Conservation (phyloP, 1,140 invertebrate genomes). For the Plutomurus gul region DNA sequence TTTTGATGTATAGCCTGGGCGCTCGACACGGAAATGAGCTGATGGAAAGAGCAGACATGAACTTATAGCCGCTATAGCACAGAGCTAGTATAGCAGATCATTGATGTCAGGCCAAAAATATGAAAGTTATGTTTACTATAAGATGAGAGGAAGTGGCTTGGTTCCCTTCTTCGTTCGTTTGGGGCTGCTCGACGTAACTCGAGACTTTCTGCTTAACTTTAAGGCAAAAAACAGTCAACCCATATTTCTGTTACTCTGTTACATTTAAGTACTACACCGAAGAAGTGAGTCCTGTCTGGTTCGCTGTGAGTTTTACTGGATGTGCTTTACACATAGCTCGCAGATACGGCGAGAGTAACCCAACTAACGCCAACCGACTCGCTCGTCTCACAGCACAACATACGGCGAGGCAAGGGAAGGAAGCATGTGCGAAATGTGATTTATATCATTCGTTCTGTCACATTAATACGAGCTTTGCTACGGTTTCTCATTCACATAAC, state of each 20-base stretch:
- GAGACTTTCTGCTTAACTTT: not conserved
- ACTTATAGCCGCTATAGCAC: not conserved
- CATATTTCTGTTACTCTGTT: not conserved
- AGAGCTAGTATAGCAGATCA: not conserved
- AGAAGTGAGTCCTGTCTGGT: not conserved
- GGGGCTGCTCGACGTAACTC: not conserved
- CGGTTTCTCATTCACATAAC: slow-evolving; percentile 23
- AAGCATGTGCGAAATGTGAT: slow-evolving; percentile 48
- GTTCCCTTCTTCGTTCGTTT: not conserved
- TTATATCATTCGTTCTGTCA: slow-evolving; percentile 46
- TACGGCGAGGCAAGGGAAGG: slow-evolving; percentile 16
- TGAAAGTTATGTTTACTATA: slow-evolving; percentile 25
- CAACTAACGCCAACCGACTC: no score
- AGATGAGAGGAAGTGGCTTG: not conserved
- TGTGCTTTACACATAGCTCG: no score
- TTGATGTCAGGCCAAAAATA: slow-evolving; percentile 32
- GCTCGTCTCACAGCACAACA: not conserved
- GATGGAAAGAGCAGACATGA: slow-evolving; percentile 1
- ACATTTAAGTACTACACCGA: not conserved
- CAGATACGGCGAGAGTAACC: no score
- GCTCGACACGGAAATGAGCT: slow-evolving; percentile 27
- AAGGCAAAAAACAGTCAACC: slow-evolving; percentile 11
- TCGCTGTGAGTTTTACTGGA: not conserved
- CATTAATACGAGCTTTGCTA: slow-evolving; percentile 33
- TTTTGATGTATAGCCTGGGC: slow-evolving; percentile 3